Evolutionary conservation across 2,113 vertebrate species (phyloP), one percentile per base, ranked within the genome.

Genomic region (Maccullochella peelii): DNA sequence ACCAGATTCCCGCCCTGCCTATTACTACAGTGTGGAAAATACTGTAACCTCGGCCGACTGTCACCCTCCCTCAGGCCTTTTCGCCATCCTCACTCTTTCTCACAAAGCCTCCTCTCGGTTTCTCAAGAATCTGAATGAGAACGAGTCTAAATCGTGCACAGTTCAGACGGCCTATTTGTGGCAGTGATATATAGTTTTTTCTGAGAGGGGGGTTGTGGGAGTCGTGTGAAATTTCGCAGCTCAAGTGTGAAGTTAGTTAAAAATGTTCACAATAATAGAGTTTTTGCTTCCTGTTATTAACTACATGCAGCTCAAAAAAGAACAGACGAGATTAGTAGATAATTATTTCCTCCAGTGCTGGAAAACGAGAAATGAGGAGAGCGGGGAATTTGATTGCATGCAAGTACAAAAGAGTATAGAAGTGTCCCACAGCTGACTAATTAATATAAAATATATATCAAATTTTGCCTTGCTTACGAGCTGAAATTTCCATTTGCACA

Each of bases 221-320:
- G 73, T 81, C 2, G 21, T 84, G 87, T 83, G 44, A 88, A 66
- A 58, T 74, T 62, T 85, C 27, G 11, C 83, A 68, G 65, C 66
- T 80, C 11, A 6, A 33, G 57, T 86, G 90, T 87, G 63, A 89
- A 83, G 71, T 58, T 62, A 27, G 68, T 80, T 72, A 12, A 76
- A 85, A 40, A 25, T 55, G 3, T 75, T 80, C 30, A 69, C 62
- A 77, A n/a, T 57, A 55, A 70, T 52, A 15, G 25, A 42, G 25
- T 73, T 73, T 47, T 59, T 77, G 12, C 55, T 72, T 81, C 18
- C 10, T 80, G 11, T 66, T 44, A 44, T 71, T 47, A 14, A 68
- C 4, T 21, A 47, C 38, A 73, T 27, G 57, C 1, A 23, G 66
- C 33, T 18, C 2, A 4, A 44, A 66, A 77, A 66, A 83, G 25